phyloP scores from a whole-genome alignment of 2,797 vertebrate genomes.

The Naso thynnoides region DNA sequence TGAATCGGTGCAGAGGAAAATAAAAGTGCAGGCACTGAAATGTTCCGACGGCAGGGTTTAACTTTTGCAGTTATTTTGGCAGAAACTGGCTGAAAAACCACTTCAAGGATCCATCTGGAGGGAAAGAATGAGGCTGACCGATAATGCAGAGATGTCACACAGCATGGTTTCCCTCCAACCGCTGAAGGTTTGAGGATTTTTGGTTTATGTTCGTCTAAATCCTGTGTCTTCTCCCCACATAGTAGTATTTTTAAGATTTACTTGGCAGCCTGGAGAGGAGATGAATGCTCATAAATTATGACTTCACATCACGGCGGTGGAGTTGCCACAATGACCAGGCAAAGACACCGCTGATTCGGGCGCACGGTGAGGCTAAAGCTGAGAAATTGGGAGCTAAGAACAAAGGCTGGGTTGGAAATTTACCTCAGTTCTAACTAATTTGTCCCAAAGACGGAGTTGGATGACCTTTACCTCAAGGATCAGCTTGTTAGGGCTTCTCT shows the following conservation, averaged over 20 bases:
- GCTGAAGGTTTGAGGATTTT: neutral
- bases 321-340: constrained; percentile 34
- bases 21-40: neutral
- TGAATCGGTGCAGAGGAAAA: constrained; percentile 11
- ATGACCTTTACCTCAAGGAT: constrained; percentile 9
- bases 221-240: constrained; percentile 6
- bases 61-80: constrained; percentile 14
- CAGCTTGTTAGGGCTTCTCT: constrained; percentile 30
- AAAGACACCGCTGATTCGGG: constrained; percentile 23
- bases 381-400: constrained; percentile 7
- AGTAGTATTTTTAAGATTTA: constrained; percentile 15
- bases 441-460: constrained; percentile 9
- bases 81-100: constrained; percentile 2
- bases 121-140: constrained; percentile 11
- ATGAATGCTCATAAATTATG: constrained; percentile 45
- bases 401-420: constrained; percentile 2
- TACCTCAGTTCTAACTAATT: constrained; percentile 3
- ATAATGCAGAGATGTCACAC: constrained; percentile 25
- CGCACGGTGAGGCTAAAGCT: constrained; percentile 16
- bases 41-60: constrained; percentile 1
- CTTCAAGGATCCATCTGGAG: constrained; percentile 12
- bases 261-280: constrained; percentile 22
- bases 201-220: constrained; percentile 12
- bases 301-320: constrained; percentile 25
- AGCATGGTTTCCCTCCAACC: constrained; percentile 20